Base-by-base conservation (phyloP, 2,797 vertebrate species). In the Coilia nasus region DNA sequence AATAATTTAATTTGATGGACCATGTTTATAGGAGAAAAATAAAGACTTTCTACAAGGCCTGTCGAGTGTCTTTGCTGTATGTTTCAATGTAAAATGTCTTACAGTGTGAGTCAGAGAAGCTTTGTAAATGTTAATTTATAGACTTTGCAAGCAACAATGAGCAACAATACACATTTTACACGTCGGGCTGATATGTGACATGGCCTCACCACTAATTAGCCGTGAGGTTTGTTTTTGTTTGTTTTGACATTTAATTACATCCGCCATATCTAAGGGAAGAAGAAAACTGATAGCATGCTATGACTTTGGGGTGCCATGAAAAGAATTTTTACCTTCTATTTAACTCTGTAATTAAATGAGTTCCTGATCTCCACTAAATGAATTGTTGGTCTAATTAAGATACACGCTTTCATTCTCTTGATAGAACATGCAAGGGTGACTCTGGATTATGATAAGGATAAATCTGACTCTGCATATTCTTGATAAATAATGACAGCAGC, bases 291-390 rank as follows among this genome's bases (percentile, higher is more conserved):
- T 87, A 89, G 87, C 67, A 82, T 60, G 90, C 62, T 2, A 88
- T 56, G 46, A 87, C 87, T 86, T 57, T 81, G 83, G 83, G 80
- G 83, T 83, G 23, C 87, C 75, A 31, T 21, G 19, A 35, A 50
- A 80, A 86, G 82, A 82, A 88, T 89, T 88, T 90, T 89, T 89
- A 90, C 92, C 88, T 88, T 83, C 85, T 54, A 1, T 91, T 92
- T 91, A 85, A 87, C 92, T 91, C 89, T 81, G 84, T 89, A 92
- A 94, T 94, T 90, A 93, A 90, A 90, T 88, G 88, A 91, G 91
- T 91, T 93, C 92, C 89, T 89, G 87, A 92, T 90, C 90, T 90
- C 88, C 87, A 91, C 87, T 92, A 93, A 94, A 94, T 93, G 90
- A 86, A 91, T 86, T 90, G 83, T 86, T 87, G 89, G 86, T 91